Base-by-base conservation (phyloP, 1,140 invertebrate genomes). In the Temnothorax longispinosus region DNA sequence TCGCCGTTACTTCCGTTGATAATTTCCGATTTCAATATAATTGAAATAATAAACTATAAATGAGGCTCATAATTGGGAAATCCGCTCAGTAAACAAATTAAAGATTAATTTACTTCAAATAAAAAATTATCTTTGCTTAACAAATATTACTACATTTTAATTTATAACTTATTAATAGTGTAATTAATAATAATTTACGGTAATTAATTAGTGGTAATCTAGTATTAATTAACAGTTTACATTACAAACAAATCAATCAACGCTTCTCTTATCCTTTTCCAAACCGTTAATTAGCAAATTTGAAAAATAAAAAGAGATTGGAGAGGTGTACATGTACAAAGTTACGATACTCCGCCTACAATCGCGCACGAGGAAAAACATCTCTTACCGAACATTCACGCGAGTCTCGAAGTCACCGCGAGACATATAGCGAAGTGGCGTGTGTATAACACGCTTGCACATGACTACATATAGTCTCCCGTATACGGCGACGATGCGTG, bases 401-500 rank as follows among this genome's bases (percentile, higher is more conserved):
- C 64, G 77, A 71, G 5, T 41, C 32, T 15, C n/a, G 35, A 47
- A 69, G 50, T 60, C 18, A 47, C 13, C 64, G 32, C 47, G 64
- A 50, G 11, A 67, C 3, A 21, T 21, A 69, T n/a, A 21, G 27
- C 32, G 32, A 21, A 27, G 44, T 81, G n/a, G n/a, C 47, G 64
- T 69, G 77, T 35, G 13, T 35, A 41, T 6, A 6, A 50, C 44
- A 71, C 85, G 41, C 65, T 27, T n/a, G 64, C 38, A 11, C 32
- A 38, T 58, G 54, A 54, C 58, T 52, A 38, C 76, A 44, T n/a
- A 41, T n/a, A 41, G 58, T 80, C 52, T 52, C 32, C 64, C 67
- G 32, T 72, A 67, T 74, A 52, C 47, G 54, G 52, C 38, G 18
- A 41, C 35, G 72, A 50, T 52, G 54, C 50, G 78, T 78, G 91